Evolutionary conservation across 2,888 invertebrate species (phyloP).

Genomic region (Dryobotodes eremita): DNA sequence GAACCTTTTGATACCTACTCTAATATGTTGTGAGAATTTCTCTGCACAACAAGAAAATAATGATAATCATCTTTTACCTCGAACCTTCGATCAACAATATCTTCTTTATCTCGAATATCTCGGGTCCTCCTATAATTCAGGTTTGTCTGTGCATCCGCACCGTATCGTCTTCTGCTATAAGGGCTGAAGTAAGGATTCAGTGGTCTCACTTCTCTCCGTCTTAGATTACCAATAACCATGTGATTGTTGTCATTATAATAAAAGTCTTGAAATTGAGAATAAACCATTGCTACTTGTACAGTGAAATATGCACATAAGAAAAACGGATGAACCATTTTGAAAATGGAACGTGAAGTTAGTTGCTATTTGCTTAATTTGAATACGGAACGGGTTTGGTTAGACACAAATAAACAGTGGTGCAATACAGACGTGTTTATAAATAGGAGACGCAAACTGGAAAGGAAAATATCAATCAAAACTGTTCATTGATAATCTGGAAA

Average conservation of each 20-base stretch:
- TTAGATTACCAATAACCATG: constrained; percentile 57
- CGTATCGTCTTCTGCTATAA: constrained; percentile 47
- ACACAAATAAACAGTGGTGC: constrained; percentile 6
- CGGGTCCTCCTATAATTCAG: constrained; percentile 65
- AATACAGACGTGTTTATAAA: neutral
- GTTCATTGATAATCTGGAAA: neutral
- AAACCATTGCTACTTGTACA: constrained; percentile 5
- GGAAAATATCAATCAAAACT: neutral
- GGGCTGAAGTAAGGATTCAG: constrained; percentile 49
- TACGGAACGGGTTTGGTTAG: constrained; percentile 31
- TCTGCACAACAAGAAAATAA: constrained; percentile 13
- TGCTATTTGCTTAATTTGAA: constrained; percentile 18
- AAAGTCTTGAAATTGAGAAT: constrained; percentile 51
- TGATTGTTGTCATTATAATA: constrained; percentile 54
- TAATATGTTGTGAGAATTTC: neutral
- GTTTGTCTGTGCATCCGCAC: constrained; percentile 32
- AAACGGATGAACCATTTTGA: constrained; percentile 35
- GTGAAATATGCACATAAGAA: constrained; percentile 4
- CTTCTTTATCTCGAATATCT: constrained; percentile 59
- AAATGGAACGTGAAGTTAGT: constrained; percentile 10
- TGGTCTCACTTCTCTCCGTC: constrained; percentile 61
- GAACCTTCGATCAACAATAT: constrained; percentile 57
- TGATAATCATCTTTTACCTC: constrained; percentile 53
- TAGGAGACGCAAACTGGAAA: neutral
- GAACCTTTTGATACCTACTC: neutral